Evolutionary conservation across 2,888 invertebrate genomes (phyloP), one percentile per base, ranked within the genome.

Genomic region (Drosophila mercatorum): DNA sequence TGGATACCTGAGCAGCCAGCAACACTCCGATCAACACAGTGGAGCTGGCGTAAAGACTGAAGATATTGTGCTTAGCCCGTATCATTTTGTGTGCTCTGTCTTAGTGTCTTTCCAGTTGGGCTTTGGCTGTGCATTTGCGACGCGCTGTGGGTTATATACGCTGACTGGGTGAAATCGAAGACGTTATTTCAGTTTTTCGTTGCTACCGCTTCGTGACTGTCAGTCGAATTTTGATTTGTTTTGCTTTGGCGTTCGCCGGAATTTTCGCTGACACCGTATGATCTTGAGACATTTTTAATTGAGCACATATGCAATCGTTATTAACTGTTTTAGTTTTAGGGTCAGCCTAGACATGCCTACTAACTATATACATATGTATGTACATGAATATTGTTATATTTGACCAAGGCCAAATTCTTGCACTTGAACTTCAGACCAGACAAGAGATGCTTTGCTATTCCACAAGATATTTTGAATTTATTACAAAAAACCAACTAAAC

Each of bases 231-330:
- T 88, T 63, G 71, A 77, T 82, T 88, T 75, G 68, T 73, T 83
- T 78, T 75, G 72, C 72, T 80, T 79, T 70, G 64, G 43, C 51
- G 74, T 88, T 86, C 75, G 67, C 63, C 74, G 77, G 79, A 86
- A 89, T 88, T 79, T 89, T 71, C 60, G 86, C 86, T 86, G 86
- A 86, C 79, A 66, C 68, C 60, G 59, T 70, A 65, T 79, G 86
- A 83, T 86, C 86, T 89, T 86, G 86, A 86, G 77, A 88, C 83
- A 85, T 73, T 88, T 86, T 70, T 60, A 81, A 84, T 69, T 79
- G 77, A 72, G 89, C 76, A 77, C 87, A 73, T 67, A 63, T 67
- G 40, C 59, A 36, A 66, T 51, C 55, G 46, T 58, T 68, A 57
- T 51, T 31, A 68, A 53, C 64, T 64, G 55, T 41, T 68, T 72